A percentile compares a stretch with the other conserved stretches of the same genome.
These are phyloP conservation scores for Gryon sp. DNA, from an alignment of 1,140 invertebrate species.

Conservation along the genomic window DNA sequence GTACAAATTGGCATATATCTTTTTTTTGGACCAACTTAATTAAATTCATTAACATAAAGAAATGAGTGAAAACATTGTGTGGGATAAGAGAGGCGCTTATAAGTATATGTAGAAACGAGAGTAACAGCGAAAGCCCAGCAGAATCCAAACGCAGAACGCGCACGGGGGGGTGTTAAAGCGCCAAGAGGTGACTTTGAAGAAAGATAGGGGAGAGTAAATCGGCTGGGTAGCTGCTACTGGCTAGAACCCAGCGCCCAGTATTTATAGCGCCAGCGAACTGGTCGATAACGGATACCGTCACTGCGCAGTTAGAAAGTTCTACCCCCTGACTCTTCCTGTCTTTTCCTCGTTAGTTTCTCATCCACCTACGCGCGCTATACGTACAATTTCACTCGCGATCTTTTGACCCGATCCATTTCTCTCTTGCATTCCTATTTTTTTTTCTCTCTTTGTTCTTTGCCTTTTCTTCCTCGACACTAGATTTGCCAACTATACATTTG, in stretches of 20 bases:
- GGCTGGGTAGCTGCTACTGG: constrained; percentile 49
- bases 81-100: no score
- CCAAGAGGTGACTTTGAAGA: constrained; percentile 57
- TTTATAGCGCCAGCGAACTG: constrained; percentile 75
- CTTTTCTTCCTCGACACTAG: background rate
- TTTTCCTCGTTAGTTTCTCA: constrained; percentile 50
- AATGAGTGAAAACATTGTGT: no score
- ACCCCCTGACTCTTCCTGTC: constrained; percentile 45
- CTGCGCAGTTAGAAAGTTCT: constrained; percentile 73
- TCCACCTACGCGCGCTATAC: constrained; percentile 41
- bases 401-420: constrained; percentile 6
- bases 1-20: no score
- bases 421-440: constrained; percentile 13
- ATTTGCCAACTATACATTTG: constrained; percentile 13
- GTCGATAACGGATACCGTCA: constrained; percentile 75
- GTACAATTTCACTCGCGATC: constrained; percentile 35
- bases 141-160: constrained; percentile 19
- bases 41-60: no score
- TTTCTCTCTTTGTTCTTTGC: no score
- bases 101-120: constrained; percentile 14
- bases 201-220: constrained; percentile 58
- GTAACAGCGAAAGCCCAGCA: constrained; percentile 23
- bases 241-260: constrained; percentile 75
- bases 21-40: no score
- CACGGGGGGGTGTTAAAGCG: constrained; percentile 43